Conservation (phyloP, 2,888 invertebrate species). For the Lasioglossum figueresi region DNA sequence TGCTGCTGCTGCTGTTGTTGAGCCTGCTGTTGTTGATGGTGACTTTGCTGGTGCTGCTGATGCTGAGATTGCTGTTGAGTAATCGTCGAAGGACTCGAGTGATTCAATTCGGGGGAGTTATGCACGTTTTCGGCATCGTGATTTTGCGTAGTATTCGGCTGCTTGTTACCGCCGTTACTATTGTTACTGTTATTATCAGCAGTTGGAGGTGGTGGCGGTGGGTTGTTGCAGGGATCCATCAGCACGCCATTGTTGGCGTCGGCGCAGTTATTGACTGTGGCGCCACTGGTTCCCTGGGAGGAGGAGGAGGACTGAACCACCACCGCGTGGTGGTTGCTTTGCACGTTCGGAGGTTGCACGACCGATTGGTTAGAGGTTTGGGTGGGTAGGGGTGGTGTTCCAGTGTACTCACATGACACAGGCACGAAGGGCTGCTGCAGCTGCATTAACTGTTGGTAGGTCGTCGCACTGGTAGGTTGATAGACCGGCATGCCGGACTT, state of each 20-base stretch:
- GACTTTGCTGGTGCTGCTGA: slow-evolving; percentile 60
- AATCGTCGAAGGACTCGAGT: slow-evolving; percentile 73
- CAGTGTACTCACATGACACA: slow-evolving; percentile 99
- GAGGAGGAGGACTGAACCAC: slow-evolving; percentile 74
- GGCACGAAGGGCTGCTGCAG: slow-evolving; percentile 98
- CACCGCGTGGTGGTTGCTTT: slow-evolving; percentile 72
- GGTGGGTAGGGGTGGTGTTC: slow-evolving; percentile 87
- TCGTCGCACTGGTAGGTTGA: slow-evolving; percentile 93
- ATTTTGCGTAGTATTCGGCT: slow-evolving; percentile 75
- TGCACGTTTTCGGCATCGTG: slow-evolving; percentile 80
- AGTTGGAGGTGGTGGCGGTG: slow-evolving; percentile 81
- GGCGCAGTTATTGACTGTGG: slow-evolving; percentile 72
- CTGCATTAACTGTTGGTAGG: slow-evolving; percentile 98
- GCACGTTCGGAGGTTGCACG: slow-evolving; percentile 75
- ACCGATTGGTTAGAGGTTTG: slow-evolving; percentile 84
- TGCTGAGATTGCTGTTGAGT: slow-evolving; percentile 64
- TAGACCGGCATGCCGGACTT: slow-evolving; percentile 98
- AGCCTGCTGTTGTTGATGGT: slow-evolving; percentile 80
- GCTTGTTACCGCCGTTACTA: slow-evolving; percentile 71
- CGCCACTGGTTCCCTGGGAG: slow-evolving; percentile 73
- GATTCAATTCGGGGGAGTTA: slow-evolving; percentile 83
- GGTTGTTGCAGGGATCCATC: slow-evolving; percentile 82
- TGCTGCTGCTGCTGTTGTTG: slow-evolving; percentile 79
- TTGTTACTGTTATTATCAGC: slow-evolving; percentile 71
- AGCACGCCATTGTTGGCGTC: slow-evolving; percentile 80